A percentile compares a stretch with the other conserved stretches of the same genome.
phyloP scores from a whole-genome alignment of 2,888 invertebrate species.

The Nomada lathburiana region DNA sequence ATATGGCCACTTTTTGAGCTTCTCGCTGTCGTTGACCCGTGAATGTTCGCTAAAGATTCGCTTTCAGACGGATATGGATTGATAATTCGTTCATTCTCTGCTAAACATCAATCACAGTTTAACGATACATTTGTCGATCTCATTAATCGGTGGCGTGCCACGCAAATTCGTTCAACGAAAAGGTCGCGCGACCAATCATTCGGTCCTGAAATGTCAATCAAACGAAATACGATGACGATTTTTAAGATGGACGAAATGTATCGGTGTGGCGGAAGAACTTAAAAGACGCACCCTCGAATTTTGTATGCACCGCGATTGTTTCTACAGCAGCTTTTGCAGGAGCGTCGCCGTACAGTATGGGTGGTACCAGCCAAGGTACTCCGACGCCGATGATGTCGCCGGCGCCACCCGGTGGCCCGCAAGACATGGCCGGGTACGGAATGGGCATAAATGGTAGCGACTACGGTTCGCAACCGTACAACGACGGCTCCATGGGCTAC shows the following conservation, averaged over 20 bases:
- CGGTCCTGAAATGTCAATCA: too few species aligned
- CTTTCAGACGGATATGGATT: slow-evolving; percentile 39
- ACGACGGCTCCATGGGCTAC: slow-evolving; percentile 96
- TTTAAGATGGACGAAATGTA: slow-evolving; percentile 25
- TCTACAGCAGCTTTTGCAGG: slow-evolving; percentile 87
- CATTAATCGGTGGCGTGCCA: slow-evolving; percentile 45
- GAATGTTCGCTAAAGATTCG: neutral
- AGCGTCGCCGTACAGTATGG: slow-evolving; percentile 94
- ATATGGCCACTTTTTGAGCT: neutral
- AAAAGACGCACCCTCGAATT: slow-evolving; percentile 79
- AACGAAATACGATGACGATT: neutral
- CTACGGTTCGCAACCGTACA: slow-evolving; percentile 91
- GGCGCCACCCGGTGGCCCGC: slow-evolving; percentile 90
- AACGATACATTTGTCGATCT: slow-evolving; percentile 32
- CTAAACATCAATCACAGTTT: neutral
- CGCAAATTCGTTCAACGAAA: neutral
- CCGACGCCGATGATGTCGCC: slow-evolving; percentile 98
- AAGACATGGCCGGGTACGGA: slow-evolving; percentile 97
- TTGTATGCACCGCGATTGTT: slow-evolving; percentile 84
- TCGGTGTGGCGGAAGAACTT: slow-evolving; percentile 66
- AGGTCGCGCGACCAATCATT: too few species aligned
- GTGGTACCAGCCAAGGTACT: slow-evolving; percentile 93
- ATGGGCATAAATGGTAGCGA: slow-evolving; percentile 97
- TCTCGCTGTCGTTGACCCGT: neutral
- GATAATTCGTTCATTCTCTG: slow-evolving; percentile 4